These are phyloP conservation scores for Schizopygopsis malacanthus DNA, from an alignment of 2,797 vertebrate species.

Conservation along the genomic window DNA sequence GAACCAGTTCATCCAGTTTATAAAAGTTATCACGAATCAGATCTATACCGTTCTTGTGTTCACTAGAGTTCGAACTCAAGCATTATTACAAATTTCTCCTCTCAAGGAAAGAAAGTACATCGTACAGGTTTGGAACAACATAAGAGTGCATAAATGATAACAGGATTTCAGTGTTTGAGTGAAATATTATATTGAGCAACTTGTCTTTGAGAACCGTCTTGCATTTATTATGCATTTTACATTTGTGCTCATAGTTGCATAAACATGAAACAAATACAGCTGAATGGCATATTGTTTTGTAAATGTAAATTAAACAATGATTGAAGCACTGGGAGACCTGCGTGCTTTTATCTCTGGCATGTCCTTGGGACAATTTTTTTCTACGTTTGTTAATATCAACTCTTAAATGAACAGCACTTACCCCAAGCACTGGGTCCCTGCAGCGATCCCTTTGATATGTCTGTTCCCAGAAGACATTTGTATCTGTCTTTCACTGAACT, in stretches of 20 bases:
- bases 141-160: background rate
- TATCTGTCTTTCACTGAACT: slow-evolving; percentile 29
- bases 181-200: background rate
- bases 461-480: slow-evolving; percentile 38
- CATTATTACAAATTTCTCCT: background rate
- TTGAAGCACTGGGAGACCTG: background rate
- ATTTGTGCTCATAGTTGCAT: background rate
- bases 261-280: background rate
- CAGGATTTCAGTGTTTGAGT: background rate
- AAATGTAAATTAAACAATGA: background rate
- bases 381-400: slow-evolving; percentile 21
- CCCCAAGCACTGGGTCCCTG: slow-evolving; percentile 15
- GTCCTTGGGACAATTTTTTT: slow-evolving; percentile 1
- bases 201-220: slow-evolving; percentile 4
- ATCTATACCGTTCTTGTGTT: background rate
- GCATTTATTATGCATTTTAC: background rate
- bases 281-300: background rate
- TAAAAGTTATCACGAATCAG: background rate
- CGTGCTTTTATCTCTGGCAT: slow-evolving; percentile 24
- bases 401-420: slow-evolving; percentile 22
- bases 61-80: background rate
- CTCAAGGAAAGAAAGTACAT: background rate
- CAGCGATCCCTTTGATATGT: slow-evolving; percentile 35
- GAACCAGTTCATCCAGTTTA: background rate
- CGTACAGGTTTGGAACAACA: background rate